Evolutionary conservation across 2,888 invertebrate species (phyloP).

Genomic region (Calameuta pallipes): DNA sequence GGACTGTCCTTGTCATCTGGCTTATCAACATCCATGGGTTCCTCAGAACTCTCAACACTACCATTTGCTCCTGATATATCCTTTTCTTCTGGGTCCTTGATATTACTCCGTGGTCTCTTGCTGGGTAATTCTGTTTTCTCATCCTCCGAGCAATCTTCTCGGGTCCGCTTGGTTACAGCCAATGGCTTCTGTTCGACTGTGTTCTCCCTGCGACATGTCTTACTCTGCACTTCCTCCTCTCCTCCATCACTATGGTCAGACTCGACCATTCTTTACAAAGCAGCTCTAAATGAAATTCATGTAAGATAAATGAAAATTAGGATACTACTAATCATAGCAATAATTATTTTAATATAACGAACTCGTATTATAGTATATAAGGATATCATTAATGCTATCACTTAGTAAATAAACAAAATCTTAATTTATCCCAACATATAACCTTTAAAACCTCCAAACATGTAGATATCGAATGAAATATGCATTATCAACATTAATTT

Average conservation of each 20-base stretch:
- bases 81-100: not conserved
- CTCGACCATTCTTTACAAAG: constrained; percentile 45
- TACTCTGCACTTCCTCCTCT: constrained; percentile 20
- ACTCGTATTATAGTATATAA: not conserved
- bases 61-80: not conserved
- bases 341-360: not conserved
- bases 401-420: not conserved
- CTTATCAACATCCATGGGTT: not conserved
- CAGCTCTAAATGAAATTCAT: not conserved
- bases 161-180: constrained; percentile 37
- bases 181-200: constrained; percentile 23
- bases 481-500: not conserved
- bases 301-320: not conserved
- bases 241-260: constrained; percentile 43
- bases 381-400: not conserved
- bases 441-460: not conserved
- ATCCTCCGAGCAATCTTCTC: constrained; percentile 39
- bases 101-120: constrained; percentile 24
- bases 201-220: constrained; percentile 19
- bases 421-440: not conserved
- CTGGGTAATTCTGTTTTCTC: constrained; percentile 30
- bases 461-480: not conserved
- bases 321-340: not conserved
- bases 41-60: not conserved
- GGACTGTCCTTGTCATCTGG: not conserved